Evolutionary conservation across 2,888 invertebrate species (phyloP).

Genomic region (Uloborus plumipes): DNA sequence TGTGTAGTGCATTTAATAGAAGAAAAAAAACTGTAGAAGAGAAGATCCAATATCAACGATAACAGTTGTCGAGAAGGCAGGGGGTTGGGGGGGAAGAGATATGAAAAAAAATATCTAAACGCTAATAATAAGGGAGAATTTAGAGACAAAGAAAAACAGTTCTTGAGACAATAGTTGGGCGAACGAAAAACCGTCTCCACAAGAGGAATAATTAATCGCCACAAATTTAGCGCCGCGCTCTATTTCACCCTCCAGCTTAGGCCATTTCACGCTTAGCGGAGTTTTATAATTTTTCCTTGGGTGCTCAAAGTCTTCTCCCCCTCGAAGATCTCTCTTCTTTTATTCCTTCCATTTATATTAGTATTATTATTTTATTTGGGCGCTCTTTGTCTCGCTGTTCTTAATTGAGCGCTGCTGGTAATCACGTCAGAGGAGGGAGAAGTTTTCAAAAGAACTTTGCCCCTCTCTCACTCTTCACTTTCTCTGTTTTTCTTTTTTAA

Average conservation of each 20-base stretch:
- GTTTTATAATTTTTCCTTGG: slow-evolving; percentile 63
- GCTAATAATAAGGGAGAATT: slow-evolving; percentile 29
- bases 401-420: slow-evolving; percentile 54
- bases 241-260: slow-evolving; percentile 47
- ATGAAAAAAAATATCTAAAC: slow-evolving; percentile 18
- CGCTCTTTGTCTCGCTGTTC: slow-evolving; percentile 48
- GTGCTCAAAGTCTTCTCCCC: slow-evolving; percentile 12
- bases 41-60: slow-evolving; percentile 29
- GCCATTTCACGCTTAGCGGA: slow-evolving; percentile 59
- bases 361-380: slow-evolving; percentile 60
- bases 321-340: slow-evolving; percentile 17
- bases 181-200: slow-evolving; percentile 40
- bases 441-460: slow-evolving; percentile 54
- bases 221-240: slow-evolving; percentile 60
- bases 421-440: slow-evolving; percentile 48
- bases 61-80: slow-evolving; percentile 18
- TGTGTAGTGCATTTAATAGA: background rate
- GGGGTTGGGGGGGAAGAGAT: background rate
- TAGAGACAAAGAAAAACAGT: slow-evolving; percentile 58
- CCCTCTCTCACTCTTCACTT: slow-evolving; percentile 11
- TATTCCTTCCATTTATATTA: slow-evolving; percentile 37
- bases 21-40: background rate
- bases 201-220: slow-evolving; percentile 58
- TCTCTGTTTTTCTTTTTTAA: slow-evolving; percentile 5
- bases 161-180: slow-evolving; percentile 46